These are phyloP conservation scores for Sarcoramphus papa DNA, from an alignment of 2,797 vertebrate genomes.

Conservation along the genomic window DNA sequence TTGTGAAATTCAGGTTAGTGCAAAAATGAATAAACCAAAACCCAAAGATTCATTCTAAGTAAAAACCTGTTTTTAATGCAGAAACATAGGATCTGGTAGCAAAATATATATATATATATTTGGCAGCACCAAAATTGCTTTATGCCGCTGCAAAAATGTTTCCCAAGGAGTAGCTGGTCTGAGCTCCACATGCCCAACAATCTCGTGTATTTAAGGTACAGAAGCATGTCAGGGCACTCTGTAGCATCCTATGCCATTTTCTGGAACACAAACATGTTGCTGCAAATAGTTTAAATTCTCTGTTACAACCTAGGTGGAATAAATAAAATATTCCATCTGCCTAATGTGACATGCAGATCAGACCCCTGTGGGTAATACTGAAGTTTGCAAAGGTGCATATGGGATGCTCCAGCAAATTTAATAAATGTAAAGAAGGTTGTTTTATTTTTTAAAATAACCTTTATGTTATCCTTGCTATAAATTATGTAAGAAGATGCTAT, in stretches of 20 bases:
- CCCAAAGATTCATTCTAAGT: not conserved
- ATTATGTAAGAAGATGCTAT: slow-evolving; percentile 41
- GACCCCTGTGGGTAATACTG: slow-evolving; percentile 45
- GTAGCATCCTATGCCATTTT: not conserved
- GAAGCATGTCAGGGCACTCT: not conserved
- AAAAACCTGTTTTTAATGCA: not conserved
- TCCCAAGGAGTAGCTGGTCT: not conserved
- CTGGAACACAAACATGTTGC: slow-evolving; percentile 2
- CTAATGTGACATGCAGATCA: slow-evolving; percentile 53
- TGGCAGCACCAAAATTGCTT: not conserved
- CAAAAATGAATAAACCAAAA: not conserved
- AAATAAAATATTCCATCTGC: slow-evolving; percentile 55
- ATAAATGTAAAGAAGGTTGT: slow-evolving; percentile 50
- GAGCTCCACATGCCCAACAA: not conserved
- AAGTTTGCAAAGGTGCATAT: slow-evolving; percentile 32
- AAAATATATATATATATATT: not conserved
- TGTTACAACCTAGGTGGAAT: slow-evolving; percentile 29
- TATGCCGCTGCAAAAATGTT: not conserved
- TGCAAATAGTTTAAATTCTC: slow-evolving; percentile 50
- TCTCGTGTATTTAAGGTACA: not conserved
- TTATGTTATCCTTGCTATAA: slow-evolving; percentile 44
- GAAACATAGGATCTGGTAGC: not conserved
- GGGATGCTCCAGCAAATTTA: slow-evolving; percentile 50
- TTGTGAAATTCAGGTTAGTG: not conserved
- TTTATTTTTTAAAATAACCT: slow-evolving; percentile 61